Base-by-base conservation (phyloP, 2,888 invertebrate genomes). In the Zaprionus lineosus region DNA sequence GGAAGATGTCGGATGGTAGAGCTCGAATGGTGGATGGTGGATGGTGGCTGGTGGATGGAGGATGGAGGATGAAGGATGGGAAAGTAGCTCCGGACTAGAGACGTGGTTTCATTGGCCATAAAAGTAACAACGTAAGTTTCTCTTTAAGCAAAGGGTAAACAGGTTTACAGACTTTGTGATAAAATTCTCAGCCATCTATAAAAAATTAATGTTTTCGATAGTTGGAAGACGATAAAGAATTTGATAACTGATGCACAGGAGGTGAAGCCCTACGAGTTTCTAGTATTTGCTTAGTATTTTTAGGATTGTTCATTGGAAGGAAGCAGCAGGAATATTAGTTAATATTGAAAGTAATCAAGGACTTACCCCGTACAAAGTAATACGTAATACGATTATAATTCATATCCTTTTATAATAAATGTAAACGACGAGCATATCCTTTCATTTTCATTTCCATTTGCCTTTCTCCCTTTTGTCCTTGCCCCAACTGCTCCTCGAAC, bases 101-200 rank as follows among this genome's bases (percentile, higher is more conserved):
- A 57, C 51, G 58, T 52, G 50, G 51, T 74, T 78, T 74, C 74
- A 82, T 84, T 43, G 78, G 51, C 61, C 67, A 84, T 78, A 78
- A 78, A 84, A 78, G 58, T 57, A 73, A 81, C 66, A 73, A 51
- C 36, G 44, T 26, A 41, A 39, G 59, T 48, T 64, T 40, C 41
- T 18, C 48, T 72, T 51, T 39, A 51, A 59, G 48, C 18, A 34
- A 34, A 60, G 59, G 47, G 53, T 60, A 47, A 44, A 67, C 52
- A 51, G 9, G 46, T 59, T 40, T 51, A 66, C 60, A 21, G 44
- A 33, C 40, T 9, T 12, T 28, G 7, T 24, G 7, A 7, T 28
- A 34, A 48, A 21, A 26, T 21, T 21, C 21, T 21, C 7, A 7
- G 4, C 3, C 21, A 21, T 21, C 3, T 21, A 5, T 7, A 21